Percentiles rank a stretch among this genome's conserved stretches.
These are phyloP conservation scores for Diglossa cyanea DNA, from an alignment of 2,797 vertebrate genomes.

Conservation along the genomic window DNA sequence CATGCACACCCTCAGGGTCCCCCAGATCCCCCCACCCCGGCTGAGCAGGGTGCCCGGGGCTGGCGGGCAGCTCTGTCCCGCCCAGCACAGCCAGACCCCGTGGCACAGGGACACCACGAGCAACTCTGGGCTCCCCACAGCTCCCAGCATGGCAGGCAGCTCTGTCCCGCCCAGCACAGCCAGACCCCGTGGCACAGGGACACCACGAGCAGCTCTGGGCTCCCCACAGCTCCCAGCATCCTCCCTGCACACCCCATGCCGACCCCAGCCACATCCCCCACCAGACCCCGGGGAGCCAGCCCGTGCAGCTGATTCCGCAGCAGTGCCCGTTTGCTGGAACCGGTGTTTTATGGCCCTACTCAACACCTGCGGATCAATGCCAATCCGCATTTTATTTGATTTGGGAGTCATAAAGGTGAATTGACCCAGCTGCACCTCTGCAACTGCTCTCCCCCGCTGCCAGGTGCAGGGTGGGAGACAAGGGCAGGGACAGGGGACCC, in stretches of 20 bases:
- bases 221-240: neutral
- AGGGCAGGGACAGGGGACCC: neutral
- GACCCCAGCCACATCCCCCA: neutral
- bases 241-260: neutral
- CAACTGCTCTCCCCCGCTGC: neutral
- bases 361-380: neutral
- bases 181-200: accelerated
- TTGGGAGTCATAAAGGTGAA: constrained; percentile 23
- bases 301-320: neutral
- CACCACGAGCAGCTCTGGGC: accelerated
- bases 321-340: neutral
- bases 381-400: neutral
- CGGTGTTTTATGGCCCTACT: neutral
- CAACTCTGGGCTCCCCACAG: neutral
- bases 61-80: neutral
- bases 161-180: neutral
- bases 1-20: neutral
- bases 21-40: neutral
- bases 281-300: neutral
- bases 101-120: accelerated
- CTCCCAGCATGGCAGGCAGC: neutral
- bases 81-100: neutral
- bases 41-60: accelerated
- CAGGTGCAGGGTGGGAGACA: neutral
- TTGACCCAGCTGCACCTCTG: constrained; percentile 3